Percentiles rank a stretch among this genome's conserved stretches.
These are phyloP conservation scores for Lathamus discolor DNA, from an alignment of 2,113 vertebrate genomes.

Conservation along the genomic window DNA sequence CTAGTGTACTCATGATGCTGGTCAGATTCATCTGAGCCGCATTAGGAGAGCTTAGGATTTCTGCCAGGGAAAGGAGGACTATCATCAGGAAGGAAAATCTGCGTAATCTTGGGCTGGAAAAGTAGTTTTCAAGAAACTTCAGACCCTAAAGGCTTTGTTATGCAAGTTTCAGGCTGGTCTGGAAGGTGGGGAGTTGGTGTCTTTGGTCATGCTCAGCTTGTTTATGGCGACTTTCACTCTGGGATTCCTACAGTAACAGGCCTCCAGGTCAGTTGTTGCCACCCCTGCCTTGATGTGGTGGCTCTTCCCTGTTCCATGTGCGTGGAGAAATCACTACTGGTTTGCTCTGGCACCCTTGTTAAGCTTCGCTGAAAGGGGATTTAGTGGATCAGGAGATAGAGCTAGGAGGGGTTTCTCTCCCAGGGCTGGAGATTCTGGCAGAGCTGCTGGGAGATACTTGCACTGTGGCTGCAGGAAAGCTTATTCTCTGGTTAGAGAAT, in stretches of 20 bases:
- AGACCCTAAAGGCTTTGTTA: not conserved
- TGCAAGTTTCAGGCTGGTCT: not conserved
- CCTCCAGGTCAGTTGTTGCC: not conserved
- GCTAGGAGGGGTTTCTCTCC: not conserved
- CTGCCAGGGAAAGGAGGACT: not conserved
- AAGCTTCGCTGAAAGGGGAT: not conserved
- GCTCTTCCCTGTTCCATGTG: not conserved
- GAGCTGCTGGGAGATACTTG: not conserved
- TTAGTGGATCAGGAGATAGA: not conserved
- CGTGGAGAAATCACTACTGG: not conserved
- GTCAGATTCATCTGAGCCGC: not conserved
- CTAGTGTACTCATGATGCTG: not conserved
- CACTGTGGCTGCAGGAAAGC: not conserved
- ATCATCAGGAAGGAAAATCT: not conserved
- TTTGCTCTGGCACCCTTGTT: not conserved
- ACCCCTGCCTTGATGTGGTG: not conserved
- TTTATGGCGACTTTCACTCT: not conserved
- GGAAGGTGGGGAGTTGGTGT: not conserved
- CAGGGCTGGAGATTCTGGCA: not conserved
- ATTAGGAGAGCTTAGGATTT: not conserved
- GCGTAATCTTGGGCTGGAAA: not conserved
- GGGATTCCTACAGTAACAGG: not conserved
- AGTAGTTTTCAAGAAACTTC: not conserved
- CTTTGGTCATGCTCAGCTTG: rapidly evolving
- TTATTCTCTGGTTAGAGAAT: not conserved